Conservation (phyloP, 2,888 invertebrate genomes). For the Heliconius charithonia region DNA sequence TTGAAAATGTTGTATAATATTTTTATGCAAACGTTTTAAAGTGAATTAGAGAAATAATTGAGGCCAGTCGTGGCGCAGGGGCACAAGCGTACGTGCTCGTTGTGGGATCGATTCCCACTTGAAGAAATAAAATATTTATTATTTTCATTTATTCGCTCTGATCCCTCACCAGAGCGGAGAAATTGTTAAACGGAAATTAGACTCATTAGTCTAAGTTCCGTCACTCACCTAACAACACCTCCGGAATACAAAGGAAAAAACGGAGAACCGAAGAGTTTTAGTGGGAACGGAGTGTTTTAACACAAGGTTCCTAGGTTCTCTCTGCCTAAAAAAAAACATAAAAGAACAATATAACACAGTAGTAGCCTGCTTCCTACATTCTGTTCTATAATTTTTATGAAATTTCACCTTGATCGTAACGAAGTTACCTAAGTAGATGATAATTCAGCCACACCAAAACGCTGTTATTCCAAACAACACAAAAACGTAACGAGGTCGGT, state of each 20-base stretch:
- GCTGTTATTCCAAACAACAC: conserved; percentile 25
- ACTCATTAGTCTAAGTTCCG: neutral
- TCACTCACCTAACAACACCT: neutral
- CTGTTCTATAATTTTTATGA: neutral
- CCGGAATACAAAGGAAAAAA: neutral
- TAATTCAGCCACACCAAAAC: conserved; percentile 3
- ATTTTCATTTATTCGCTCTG: too few species aligned
- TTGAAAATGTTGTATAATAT: neutral
- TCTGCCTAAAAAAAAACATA: too few species aligned
- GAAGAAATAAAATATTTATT: neutral
- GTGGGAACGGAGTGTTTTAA: too few species aligned
- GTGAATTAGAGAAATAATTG: neutral
- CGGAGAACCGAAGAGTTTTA: fast-evolving
- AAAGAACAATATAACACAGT: neutral
- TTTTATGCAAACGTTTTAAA: neutral
- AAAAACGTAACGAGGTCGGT: conserved; percentile 26
- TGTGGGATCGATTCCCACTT: neutral
- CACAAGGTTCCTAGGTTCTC: too few species aligned
- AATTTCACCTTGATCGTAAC: neutral
- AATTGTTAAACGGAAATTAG: too few species aligned
- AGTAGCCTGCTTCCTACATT: neutral
- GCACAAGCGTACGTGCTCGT: neutral
- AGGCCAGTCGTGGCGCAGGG: neutral
- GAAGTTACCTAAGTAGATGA: neutral
- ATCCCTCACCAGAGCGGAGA: too few species aligned